Evolutionary conservation across 2,113 vertebrate genomes (phyloP).

Genomic region (Apaloderma vittatum): DNA sequence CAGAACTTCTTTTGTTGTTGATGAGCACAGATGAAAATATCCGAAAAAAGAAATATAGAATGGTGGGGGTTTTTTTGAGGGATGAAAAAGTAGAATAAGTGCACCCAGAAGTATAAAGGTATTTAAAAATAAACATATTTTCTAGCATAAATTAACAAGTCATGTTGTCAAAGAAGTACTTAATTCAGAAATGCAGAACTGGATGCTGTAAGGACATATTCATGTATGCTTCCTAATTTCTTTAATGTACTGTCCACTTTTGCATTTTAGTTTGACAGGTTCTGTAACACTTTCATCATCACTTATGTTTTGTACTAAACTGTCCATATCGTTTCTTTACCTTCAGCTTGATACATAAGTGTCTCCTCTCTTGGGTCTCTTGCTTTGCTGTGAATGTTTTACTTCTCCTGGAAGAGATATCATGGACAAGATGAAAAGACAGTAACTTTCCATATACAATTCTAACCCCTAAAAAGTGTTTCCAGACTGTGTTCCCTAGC

Average conservation of each 20-base stretch:
- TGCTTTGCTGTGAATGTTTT: not conserved
- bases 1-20: not conserved
- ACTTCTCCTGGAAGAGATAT: not conserved
- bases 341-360: not conserved
- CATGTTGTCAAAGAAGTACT: not conserved
- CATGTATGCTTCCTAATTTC: not conserved
- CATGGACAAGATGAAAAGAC: not conserved
- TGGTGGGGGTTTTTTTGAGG: not conserved
- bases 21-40: not conserved
- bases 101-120: not conserved
- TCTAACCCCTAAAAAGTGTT: not conserved
- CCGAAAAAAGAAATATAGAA: not conserved
- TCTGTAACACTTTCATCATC: not conserved
- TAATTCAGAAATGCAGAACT: not conserved
- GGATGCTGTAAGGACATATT: not conserved
- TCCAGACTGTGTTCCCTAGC: not conserved
- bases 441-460: not conserved
- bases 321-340: not conserved
- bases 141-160: not conserved
- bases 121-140: not conserved
- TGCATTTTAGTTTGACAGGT: not conserved
- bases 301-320: not conserved
- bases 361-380: rapidly evolving
- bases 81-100: not conserved
- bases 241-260: not conserved